Evolutionary conservation across 2,797 vertebrate genomes (phyloP).

Genomic region (Bradypodion pumilum): DNA sequence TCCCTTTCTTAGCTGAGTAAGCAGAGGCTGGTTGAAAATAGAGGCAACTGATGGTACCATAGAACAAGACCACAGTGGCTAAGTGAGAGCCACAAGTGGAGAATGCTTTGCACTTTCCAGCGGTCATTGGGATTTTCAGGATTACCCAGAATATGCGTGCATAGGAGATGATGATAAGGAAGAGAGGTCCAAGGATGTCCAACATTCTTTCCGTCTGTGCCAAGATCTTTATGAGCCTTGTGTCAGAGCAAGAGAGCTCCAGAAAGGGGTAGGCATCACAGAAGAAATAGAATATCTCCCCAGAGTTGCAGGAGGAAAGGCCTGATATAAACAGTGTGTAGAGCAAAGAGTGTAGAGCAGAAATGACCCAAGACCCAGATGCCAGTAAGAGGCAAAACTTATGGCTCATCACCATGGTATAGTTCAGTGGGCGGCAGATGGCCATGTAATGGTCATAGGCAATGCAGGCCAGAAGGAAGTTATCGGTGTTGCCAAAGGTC

Average conservation of each 20-base stretch:
- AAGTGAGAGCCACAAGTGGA: slow-evolving; percentile 55
- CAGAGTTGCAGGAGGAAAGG: slow-evolving; percentile 60
- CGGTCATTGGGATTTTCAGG: slow-evolving; percentile 40
- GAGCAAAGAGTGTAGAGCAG: slow-evolving; percentile 58
- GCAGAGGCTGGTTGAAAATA: slow-evolving; percentile 48
- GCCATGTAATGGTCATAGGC: slow-evolving; percentile 70
- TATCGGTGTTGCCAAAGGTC: slow-evolving; percentile 48
- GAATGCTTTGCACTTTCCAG: slow-evolving; percentile 44
- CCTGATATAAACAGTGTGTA: slow-evolving; percentile 65
- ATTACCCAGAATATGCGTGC: slow-evolving; percentile 19
- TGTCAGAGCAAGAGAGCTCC: slow-evolving; percentile 67
- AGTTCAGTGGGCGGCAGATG: slow-evolving; percentile 63
- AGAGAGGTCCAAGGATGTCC: slow-evolving; percentile 21
- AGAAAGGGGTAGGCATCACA: slow-evolving; percentile 68
- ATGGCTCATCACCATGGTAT: slow-evolving; percentile 51
- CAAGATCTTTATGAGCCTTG: slow-evolving; percentile 60
- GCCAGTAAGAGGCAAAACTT: slow-evolving; percentile 46
- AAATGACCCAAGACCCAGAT: slow-evolving; percentile 55
- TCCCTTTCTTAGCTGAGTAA: slow-evolving; percentile 33
- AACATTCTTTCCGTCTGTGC: neutral
- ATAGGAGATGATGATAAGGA: slow-evolving; percentile 18
- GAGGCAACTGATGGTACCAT: slow-evolving; percentile 46
- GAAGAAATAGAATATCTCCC: slow-evolving; percentile 68
- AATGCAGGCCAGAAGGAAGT: slow-evolving; percentile 67
- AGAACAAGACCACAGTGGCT: slow-evolving; percentile 44